These are phyloP conservation scores for Lota lota DNA, from an alignment of 2,113 vertebrate genomes.

Conservation along the genomic window DNA sequence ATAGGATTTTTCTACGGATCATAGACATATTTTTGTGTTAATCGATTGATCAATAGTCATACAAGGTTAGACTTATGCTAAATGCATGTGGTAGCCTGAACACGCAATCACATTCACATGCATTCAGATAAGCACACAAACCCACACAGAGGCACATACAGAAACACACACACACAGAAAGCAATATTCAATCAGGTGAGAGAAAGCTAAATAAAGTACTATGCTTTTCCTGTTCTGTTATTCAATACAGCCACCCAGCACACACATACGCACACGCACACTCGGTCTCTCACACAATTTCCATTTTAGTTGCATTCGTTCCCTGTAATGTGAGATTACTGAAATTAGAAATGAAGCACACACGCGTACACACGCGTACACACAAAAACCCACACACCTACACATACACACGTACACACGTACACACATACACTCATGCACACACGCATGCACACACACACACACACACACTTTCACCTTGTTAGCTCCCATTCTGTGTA, in stretches of 20 bases:
- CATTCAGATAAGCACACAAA: not conserved
- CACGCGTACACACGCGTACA: not conserved
- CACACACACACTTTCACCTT: not conserved
- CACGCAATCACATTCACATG: too few species aligned
- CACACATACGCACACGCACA: not conserved
- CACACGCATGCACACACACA: not conserved
- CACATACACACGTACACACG: too few species aligned
- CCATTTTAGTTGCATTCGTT: not conserved
- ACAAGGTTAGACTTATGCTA: too few species aligned
- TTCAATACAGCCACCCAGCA: not conserved
- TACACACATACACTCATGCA: not conserved
- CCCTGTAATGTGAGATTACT: not conserved
- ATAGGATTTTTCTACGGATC: too few species aligned
- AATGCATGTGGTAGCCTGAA: too few species aligned
- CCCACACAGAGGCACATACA: not conserved
- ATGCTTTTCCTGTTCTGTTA: not conserved
- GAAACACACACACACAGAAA: not conserved
- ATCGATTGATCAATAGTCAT: too few species aligned
- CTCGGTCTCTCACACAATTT: not conserved
- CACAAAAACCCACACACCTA: not conserved
- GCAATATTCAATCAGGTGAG: too few species aligned
- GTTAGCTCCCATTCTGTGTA: constrained; percentile 27
- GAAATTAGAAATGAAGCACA: not conserved
- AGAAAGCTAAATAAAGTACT: not conserved
- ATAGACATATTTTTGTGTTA: too few species aligned